Evolutionary conservation across 2,797 vertebrate genomes (phyloP).

Genomic region (Phataginus tricuspis): DNA sequence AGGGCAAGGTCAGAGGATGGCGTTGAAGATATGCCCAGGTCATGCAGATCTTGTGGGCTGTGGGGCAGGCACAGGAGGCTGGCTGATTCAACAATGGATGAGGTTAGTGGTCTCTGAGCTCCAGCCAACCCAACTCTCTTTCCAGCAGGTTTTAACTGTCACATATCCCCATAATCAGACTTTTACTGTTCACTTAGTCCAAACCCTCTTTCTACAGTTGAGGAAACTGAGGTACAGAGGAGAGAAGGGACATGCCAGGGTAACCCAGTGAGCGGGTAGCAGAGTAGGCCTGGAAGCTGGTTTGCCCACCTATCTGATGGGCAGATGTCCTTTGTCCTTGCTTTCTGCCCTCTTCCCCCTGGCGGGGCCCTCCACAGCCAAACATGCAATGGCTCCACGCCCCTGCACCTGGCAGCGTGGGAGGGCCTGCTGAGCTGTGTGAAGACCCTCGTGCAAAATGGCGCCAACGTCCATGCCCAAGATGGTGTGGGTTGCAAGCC

Average conservation of each 20-base stretch:
- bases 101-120: not conserved
- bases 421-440: conserved; percentile 77
- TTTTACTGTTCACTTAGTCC: not conserved
- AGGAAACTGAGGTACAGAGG: not conserved
- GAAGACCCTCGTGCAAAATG: conserved; percentile 72
- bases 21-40: not conserved
- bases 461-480: conserved; percentile 74
- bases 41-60: not conserved
- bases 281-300: not conserved
- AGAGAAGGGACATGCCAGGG: not conserved
- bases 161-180: not conserved
- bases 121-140: not conserved
- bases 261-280: not conserved
- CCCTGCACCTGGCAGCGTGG: conserved; percentile 80
- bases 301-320: not conserved
- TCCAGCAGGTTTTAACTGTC: not conserved
- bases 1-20: not conserved
- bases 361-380: conserved; percentile 50
- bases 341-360: not conserved
- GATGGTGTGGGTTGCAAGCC: conserved; percentile 72
- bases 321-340: not conserved
- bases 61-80: not conserved
- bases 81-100: not conserved
- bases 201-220: not conserved
- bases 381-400: conserved; percentile 54